Percentiles rank a stretch among this genome's conserved stretches.
Evolutionary conservation across 2,797 vertebrate genomes (phyloP).

Genomic region (Coilia nasus): DNA sequence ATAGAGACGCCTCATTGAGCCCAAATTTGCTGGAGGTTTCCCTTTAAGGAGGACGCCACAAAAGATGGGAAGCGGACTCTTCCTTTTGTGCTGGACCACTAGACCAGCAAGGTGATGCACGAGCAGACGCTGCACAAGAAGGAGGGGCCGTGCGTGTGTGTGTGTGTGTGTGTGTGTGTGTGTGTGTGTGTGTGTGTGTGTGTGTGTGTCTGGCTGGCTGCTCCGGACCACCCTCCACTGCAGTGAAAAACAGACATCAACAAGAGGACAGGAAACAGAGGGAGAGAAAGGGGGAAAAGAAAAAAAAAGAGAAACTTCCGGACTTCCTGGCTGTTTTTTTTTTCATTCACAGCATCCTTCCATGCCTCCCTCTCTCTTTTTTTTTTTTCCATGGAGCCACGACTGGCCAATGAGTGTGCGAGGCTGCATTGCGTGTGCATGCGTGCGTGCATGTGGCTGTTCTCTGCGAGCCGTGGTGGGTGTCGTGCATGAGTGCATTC

Average conservation of each 20-base stretch:
- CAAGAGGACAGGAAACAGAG: conserved; percentile 6
- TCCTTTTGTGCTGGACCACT: conserved; percentile 73
- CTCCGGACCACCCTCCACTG: neutral
- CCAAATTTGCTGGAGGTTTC: conserved; percentile 73
- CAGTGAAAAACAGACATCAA: conserved; percentile 3
- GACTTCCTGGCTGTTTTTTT: conserved; percentile 16
- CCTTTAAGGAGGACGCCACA: conserved; percentile 70
- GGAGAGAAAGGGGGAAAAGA: neutral
- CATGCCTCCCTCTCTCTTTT: conserved; percentile 22
- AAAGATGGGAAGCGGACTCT: conserved; percentile 65
- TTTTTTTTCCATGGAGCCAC: conserved; percentile 25
- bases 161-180: neutral
- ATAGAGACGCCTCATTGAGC: conserved; percentile 71
- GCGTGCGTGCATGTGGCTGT: conserved; percentile 17
- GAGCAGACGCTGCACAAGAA: conserved; percentile 43
- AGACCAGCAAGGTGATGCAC: conserved; percentile 63
- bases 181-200: neutral
- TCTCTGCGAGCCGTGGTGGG: conserved; percentile 38
- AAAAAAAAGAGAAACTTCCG: neutral
- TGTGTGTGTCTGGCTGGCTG: conserved; percentile 3
- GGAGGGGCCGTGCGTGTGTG: conserved; percentile 29
- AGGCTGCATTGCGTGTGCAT: conserved; percentile 25
- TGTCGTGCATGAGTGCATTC: conserved; percentile 41
- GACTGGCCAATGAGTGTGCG: conserved; percentile 54
- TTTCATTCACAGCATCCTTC: conserved; percentile 16